Conservation (phyloP, 2,797 vertebrate genomes). For the Trichosurus vulpecula region DNA sequence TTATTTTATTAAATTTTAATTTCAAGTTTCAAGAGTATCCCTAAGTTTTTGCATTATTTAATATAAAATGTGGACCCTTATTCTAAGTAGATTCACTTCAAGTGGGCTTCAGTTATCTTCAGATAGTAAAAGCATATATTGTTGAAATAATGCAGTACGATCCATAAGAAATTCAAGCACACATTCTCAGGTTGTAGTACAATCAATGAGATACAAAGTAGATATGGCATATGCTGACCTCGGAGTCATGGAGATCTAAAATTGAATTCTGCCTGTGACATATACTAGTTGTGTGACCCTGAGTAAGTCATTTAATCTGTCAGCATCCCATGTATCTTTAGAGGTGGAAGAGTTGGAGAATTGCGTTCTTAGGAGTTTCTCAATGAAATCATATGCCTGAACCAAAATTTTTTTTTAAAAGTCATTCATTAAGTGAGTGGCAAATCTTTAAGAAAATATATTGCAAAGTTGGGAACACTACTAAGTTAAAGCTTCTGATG, state of each 20-base stretch:
- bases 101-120: not conserved
- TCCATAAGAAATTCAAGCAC: not conserved
- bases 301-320: not conserved
- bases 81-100: not conserved
- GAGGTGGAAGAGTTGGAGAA: not conserved
- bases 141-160: not conserved
- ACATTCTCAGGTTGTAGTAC: not conserved
- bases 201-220: not conserved
- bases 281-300: not conserved
- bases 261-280: not conserved
- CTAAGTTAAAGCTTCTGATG: slow-evolving; percentile 9
- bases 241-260: not conserved
- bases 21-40: not conserved
- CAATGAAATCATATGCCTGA: not conserved
- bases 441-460: slow-evolving; percentile 18
- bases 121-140: not conserved
- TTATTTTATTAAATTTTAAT: not conserved
- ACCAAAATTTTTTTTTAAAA: not conserved
- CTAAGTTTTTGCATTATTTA: not conserved
- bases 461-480: not conserved
- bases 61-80: not conserved
- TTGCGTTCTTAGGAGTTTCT: not conserved
- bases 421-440: not conserved
- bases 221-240: not conserved
- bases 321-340: not conserved